These are phyloP conservation scores for Theodoxus fluviatilis DNA, from an alignment of 2,888 invertebrate genomes.

Conservation along the genomic window DNA sequence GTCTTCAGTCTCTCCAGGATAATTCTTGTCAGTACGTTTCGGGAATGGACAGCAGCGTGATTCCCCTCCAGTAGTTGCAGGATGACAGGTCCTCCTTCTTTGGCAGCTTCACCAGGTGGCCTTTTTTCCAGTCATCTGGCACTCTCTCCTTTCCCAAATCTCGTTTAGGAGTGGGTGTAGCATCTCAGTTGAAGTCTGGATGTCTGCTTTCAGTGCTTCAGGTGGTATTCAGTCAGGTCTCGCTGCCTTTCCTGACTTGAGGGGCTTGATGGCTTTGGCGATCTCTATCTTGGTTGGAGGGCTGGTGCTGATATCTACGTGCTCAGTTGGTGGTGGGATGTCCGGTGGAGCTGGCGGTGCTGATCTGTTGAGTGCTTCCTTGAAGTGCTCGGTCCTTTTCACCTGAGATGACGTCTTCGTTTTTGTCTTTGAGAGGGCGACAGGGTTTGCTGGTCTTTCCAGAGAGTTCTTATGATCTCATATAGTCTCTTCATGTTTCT, in stretches of 20 bases:
- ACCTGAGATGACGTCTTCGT: neutral
- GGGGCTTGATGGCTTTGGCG: slow-evolving; percentile 16
- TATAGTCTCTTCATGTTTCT: too few species aligned
- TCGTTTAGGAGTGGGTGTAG: slow-evolving; percentile 19
- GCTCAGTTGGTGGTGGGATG: neutral
- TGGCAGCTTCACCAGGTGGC: slow-evolving; percentile 16
- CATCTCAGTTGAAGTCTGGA: slow-evolving; percentile 26
- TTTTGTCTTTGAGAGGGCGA: slow-evolving; percentile 7
- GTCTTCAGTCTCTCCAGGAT: slow-evolving; percentile 6
- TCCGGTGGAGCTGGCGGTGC: neutral
- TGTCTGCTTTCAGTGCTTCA: slow-evolving; percentile 26
- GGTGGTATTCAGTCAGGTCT: neutral
- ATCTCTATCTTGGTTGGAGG: slow-evolving; percentile 17
- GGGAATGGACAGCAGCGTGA: slow-evolving; percentile 15
- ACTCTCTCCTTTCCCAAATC: slow-evolving; percentile 17
- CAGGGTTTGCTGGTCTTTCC: slow-evolving; percentile 7
- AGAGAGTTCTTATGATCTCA: too few species aligned
- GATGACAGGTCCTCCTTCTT: slow-evolving; percentile 22
- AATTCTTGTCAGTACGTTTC: slow-evolving; percentile 18
- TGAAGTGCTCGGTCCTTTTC: slow-evolving; percentile 12
- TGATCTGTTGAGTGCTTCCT: slow-evolving; percentile 2
- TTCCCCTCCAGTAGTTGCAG: slow-evolving; percentile 16
- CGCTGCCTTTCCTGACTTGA: neutral
- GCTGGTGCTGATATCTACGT: neutral
- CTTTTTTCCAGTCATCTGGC: slow-evolving; percentile 22